Evolutionary conservation across 2,888 invertebrate species (phyloP), one percentile per base, ranked within the genome.

Genomic region (Eupeodes luniger): DNA sequence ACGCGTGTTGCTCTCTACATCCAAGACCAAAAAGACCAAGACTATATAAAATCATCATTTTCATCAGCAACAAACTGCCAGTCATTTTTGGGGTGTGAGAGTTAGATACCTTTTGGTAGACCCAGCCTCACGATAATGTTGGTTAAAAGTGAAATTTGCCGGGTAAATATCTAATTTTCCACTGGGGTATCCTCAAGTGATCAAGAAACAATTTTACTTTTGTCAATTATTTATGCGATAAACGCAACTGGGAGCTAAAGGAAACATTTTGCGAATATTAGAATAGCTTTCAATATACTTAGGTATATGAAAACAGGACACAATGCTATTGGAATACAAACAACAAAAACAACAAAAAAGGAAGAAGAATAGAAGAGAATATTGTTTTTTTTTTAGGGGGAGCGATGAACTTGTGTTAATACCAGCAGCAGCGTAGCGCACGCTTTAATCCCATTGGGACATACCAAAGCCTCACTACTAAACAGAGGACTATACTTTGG

Each of bases 201-300:
- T 92, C 92, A 92, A 92, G 92, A 93, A 93, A 92, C 92, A 92
- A 93, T 92, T 93, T 92, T 91, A 91, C 91, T 91, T 91, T 91
- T 89, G 79, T 90, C 90, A 90, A 89, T 90, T 90, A 90, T 90
- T 90, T 90, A 90, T 89, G 89, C 89, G 90, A 89, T 90, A 89
- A 90, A 89, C 89, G 89, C 88, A 88, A 88, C 85, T 81, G 88
- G 88, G 88, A 88, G 69, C 67, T 9, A 27, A 9, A 36, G 34
- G 19, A 55, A 36, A 70, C 55, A 59, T 53, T 51, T 10, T 80
- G 57, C 76, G 87, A 87, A 87, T 87, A 87, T 84, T 81, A 72
- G 80, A 87, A 67, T 80, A 84, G 76, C 76, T 51, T 40, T 40
- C 1, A 7, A 40, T 40, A 40, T 40, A 40, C 40, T 7, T 40